These are phyloP conservation scores for Agrotis exclamationis DNA, from an alignment of 2,888 invertebrate species.

Conservation along the genomic window DNA sequence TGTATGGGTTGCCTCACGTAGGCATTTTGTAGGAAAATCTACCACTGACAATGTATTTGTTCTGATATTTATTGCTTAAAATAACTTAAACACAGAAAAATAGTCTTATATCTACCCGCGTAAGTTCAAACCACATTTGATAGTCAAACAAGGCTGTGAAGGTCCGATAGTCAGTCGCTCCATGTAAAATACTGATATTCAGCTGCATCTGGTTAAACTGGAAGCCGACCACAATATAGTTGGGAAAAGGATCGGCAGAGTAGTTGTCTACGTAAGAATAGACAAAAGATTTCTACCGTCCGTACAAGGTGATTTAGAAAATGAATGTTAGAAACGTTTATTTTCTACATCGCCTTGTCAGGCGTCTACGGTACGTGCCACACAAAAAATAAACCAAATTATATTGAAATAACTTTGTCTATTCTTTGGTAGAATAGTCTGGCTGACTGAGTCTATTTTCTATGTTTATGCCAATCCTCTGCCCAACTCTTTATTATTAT, in stretches of 20 bases:
- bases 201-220: not conserved
- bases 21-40: not conserved
- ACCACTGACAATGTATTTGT: not conserved
- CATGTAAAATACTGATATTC: not conserved
- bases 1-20: no score
- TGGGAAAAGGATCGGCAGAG: not conserved
- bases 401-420: no score
- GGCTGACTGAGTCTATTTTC: no score
- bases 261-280: not conserved
- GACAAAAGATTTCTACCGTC: no score
- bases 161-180: not conserved
- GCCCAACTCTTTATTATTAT: not conserved
- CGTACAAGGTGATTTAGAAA: no score
- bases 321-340: no score
- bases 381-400: no score
- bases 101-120: constrained; percentile 30
- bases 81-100: constrained; percentile 12
- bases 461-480: not conserved
- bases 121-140: constrained; percentile 19
- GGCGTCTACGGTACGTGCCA: no score
- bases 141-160: not conserved
- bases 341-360: no score
- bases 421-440: no score
- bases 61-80: constrained; percentile 4
- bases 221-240: not conserved